Evolutionary conservation across 2,797 vertebrate genomes (phyloP).

Genomic region (Propithecus perrieri): DNA sequence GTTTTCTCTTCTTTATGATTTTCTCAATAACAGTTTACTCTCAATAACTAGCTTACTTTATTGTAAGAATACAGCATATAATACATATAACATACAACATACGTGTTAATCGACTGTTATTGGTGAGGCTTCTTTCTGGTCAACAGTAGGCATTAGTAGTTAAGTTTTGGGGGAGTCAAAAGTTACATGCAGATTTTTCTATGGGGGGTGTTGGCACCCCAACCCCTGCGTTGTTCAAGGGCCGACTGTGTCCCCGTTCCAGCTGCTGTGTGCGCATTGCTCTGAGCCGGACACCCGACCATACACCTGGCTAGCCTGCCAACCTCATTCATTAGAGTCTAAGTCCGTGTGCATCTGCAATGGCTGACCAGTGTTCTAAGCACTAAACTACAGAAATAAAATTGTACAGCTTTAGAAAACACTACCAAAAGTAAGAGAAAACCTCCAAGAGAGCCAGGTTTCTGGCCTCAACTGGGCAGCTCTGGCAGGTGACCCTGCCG

Average conservation of each 20-base stretch:
- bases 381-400: background rate
- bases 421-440: background rate
- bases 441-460: background rate
- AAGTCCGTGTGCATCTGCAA: background rate
- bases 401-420: background rate
- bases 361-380: background rate
- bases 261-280: background rate
- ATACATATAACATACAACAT: background rate
- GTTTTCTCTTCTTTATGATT: background rate
- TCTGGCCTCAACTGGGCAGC: background rate
- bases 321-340: background rate
- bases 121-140: background rate
- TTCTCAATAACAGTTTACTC: background rate
- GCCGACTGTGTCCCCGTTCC: background rate
- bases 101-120: background rate
- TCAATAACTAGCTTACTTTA: background rate
- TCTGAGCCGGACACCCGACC: background rate
- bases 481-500: background rate
- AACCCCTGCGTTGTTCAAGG: background rate
- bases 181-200: background rate
- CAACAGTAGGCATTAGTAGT: background rate
- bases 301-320: background rate
- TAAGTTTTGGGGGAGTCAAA: background rate
- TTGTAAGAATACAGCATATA: background rate
- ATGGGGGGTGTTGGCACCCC: no score